phyloP scores from a whole-genome alignment of 2,113 vertebrate genomes.

The Platichthys flesus region DNA sequence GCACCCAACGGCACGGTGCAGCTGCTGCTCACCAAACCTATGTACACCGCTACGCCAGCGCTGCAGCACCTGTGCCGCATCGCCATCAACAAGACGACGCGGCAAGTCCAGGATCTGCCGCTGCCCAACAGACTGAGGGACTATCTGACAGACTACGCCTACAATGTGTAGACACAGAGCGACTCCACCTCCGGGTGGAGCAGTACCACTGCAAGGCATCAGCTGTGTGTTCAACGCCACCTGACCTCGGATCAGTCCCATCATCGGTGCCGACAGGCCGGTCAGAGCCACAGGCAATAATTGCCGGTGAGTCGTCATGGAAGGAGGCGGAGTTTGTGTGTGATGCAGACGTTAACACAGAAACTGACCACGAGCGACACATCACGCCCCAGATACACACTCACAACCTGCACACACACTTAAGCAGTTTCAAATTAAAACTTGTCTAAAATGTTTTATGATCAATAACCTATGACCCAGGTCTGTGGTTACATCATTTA shows the following conservation, averaged over 20 bases:
- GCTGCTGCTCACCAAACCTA: slow-evolving; percentile 93
- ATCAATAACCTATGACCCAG: too few species aligned
- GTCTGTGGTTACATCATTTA: too few species aligned
- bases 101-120: slow-evolving; percentile 88
- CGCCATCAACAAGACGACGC: slow-evolving; percentile 90
- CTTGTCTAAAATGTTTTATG: not conserved
- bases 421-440: not conserved
- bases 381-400: not conserved
- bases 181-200: not conserved
- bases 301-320: not conserved
- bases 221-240: not conserved
- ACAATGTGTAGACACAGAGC: slow-evolving; percentile 85
- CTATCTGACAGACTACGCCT: slow-evolving; percentile 93
- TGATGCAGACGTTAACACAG: not conserved
- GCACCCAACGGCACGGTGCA: slow-evolving; percentile 90
- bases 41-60: slow-evolving; percentile 85
- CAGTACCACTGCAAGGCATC: not conserved
- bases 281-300: not conserved
- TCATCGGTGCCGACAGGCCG: not conserved
- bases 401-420: not conserved
- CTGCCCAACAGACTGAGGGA: slow-evolving; percentile 92
- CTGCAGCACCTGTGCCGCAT: slow-evolving; percentile 93
- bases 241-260: not conserved
- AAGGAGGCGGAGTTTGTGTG: not conserved
- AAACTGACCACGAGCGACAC: not conserved